phyloP scores from a whole-genome alignment of 2,888 invertebrate genomes.

The Erebia ligea region DNA sequence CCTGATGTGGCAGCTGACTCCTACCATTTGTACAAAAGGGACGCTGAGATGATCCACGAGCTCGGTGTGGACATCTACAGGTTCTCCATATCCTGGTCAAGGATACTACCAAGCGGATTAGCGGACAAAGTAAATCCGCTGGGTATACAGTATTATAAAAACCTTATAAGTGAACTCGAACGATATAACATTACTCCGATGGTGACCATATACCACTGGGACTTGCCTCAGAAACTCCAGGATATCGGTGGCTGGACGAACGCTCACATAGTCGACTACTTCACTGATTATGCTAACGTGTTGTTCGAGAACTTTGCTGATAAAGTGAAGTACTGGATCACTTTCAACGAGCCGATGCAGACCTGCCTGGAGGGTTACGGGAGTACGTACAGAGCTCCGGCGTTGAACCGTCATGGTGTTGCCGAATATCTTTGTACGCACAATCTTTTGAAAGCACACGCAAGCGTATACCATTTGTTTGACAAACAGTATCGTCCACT shows the following conservation, averaged over 20 bases:
- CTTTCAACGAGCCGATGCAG: conserved; percentile 89
- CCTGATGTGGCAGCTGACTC: conserved; percentile 88
- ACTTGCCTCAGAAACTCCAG: conserved; percentile 85
- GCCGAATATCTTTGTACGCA: conserved; percentile 88
- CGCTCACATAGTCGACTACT: conserved; percentile 85
- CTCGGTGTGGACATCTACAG: conserved; percentile 87
- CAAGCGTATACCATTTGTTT: conserved; percentile 86
- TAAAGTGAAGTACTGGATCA: conserved; percentile 88
- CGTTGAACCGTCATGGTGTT: conserved; percentile 82
- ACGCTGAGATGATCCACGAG: conserved; percentile 84
- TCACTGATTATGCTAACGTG: conserved; percentile 85
- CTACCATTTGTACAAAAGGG: conserved; percentile 85
- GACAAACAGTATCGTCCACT: conserved; percentile 81
- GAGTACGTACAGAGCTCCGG: conserved; percentile 83
- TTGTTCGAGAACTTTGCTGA: conserved; percentile 84
- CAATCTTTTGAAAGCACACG: conserved; percentile 89
- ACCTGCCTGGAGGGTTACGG: conserved; percentile 83
- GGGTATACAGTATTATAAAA: conserved; percentile 90
- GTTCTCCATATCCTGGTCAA: conserved; percentile 90
- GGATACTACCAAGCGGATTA: conserved; percentile 88
- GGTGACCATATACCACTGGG: conserved; percentile 89
- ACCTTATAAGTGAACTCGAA: conserved; percentile 88
- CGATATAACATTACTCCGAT: conserved; percentile 87
- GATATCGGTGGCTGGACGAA: conserved; percentile 88
- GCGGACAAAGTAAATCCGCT: conserved; percentile 85